Percentiles rank a stretch among this genome's conserved stretches.
Evolutionary conservation across 1,140 invertebrate genomes (phyloP).

Genomic region (Chrysoperla carnea): DNA sequence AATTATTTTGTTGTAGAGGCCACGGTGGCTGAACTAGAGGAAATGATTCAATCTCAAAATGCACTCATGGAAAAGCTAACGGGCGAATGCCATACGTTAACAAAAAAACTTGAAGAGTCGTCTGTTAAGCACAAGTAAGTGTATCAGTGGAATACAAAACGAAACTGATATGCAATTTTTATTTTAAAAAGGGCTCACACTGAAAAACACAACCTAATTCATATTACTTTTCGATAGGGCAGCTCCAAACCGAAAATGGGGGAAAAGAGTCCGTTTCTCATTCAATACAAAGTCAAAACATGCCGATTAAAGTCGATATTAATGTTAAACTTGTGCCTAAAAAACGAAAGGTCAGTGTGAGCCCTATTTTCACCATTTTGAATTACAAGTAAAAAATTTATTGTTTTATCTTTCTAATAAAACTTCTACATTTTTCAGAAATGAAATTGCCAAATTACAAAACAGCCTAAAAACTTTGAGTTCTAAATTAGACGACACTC

Average conservation of each 20-base stretch:
- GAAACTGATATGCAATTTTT: neutral
- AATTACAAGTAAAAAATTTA: conserved; percentile 19
- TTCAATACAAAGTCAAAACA: conserved; percentile 48
- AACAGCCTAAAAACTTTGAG: conserved; percentile 32
- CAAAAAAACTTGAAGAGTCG: conserved; percentile 67
- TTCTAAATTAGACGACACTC: conserved; percentile 18
- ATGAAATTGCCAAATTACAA: conserved; percentile 35
- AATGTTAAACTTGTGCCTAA: conserved; percentile 59
- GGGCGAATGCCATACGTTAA: conserved; percentile 66
- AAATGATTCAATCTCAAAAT: conserved; percentile 70
- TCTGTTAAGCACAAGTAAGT: conserved; percentile 67
- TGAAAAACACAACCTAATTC: neutral
- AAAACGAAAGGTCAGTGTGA: conserved; percentile 23
- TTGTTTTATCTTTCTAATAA: conserved; percentile 9
- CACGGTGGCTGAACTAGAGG: conserved; percentile 67
- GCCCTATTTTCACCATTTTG: conserved; percentile 17
- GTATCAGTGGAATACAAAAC: neutral
- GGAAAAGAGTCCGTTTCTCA: conserved; percentile 30
- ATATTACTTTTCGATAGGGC: conserved; percentile 18
- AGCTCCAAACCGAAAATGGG: conserved; percentile 12
- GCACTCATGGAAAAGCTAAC: conserved; percentile 75
- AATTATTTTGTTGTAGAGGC: conserved; percentile 40
- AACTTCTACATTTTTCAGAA: conserved; percentile 22
- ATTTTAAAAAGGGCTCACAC: neutral
- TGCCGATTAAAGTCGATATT: conserved; percentile 59